Evolutionary conservation across 1,140 invertebrate genomes (phyloP), one percentile per base, ranked within the genome.

Genomic region (Eurytemora carolleeae): DNA sequence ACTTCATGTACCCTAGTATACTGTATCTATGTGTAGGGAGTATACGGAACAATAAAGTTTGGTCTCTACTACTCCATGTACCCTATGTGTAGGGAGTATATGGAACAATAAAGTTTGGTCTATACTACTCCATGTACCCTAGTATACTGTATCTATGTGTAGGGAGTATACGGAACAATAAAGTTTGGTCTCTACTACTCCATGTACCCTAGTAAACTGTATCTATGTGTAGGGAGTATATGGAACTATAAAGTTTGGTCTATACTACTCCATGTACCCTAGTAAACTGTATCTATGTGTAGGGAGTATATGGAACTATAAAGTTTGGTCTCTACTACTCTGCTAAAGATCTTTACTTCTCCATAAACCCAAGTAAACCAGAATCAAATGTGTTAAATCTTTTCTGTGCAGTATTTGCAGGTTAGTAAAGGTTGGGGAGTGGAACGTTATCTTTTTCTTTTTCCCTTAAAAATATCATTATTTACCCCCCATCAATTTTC

Each of bases 271-370:
- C 7, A 44, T 44, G 31, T 12, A 12, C 7, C 7, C n/a, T 7
- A 12, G n/a, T 66, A 68, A 70, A 26, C 26, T 71, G 75, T 44
- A 72, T 94, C 90, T 64, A 88, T 95, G 69, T 83, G 82, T 75
- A 95, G 75, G 86, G 89, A 18, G 90, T 87, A 53, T 96, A 96
- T 76, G 91, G 92, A 66, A 94, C 90, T 21, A 89, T 95, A 65
- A 96, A 96, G 74, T 94, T 95, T 72, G 92, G 92, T 61, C 85
- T 89, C 20, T 96, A 96, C 73, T 93, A 95, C 71, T 84, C 87
- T 0, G 71, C 93, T 55, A 93, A 95, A 72, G 77, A 80, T 68
- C 7, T n/a, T 12, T 44, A 44, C n/a, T 44, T 44, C 31, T 44
- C 31, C 7, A 44, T 44, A n/a, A 44, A 44, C n/a, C 31, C 31